Evolutionary conservation across 2,113 vertebrate genomes (phyloP).

Genomic region (Bambusicola thoracicus): DNA sequence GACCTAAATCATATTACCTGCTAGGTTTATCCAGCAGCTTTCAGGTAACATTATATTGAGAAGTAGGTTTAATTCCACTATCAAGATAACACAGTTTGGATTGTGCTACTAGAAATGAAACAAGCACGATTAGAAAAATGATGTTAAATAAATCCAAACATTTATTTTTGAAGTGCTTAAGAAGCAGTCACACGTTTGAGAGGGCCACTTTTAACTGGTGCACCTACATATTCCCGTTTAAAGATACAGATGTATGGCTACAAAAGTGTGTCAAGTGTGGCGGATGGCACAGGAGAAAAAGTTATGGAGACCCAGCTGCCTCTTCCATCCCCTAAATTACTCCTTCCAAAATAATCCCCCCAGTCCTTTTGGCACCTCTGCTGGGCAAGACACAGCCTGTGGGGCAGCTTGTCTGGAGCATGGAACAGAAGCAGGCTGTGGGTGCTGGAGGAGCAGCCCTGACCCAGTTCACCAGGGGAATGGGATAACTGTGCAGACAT

Average conservation of each 20-base stretch:
- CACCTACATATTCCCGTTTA: rapidly evolving
- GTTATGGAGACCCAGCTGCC: rapidly evolving
- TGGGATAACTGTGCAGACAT: background rate
- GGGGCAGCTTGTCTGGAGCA: background rate
- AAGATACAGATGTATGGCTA: background rate
- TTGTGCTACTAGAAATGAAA: background rate
- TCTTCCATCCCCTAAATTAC: background rate
- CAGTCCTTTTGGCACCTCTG: background rate
- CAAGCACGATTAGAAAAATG: background rate
- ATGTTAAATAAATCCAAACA: background rate
- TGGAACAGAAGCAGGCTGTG: background rate
- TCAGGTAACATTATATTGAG: background rate
- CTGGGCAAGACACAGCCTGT: background rate
- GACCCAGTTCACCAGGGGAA: background rate
- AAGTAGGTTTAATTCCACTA: background rate
- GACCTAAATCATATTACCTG: background rate
- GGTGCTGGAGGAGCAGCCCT: background rate
- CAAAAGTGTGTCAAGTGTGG: background rate
- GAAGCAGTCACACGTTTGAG: background rate
- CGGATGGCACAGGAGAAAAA: background rate
- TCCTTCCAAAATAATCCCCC: background rate
- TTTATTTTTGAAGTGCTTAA: background rate
- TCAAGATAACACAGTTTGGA: background rate
- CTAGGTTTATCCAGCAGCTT: background rate
- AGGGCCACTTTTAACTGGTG: background rate